Base-by-base conservation (phyloP, 2,888 invertebrate species). In the Rhabditophanes sp. region DNA sequence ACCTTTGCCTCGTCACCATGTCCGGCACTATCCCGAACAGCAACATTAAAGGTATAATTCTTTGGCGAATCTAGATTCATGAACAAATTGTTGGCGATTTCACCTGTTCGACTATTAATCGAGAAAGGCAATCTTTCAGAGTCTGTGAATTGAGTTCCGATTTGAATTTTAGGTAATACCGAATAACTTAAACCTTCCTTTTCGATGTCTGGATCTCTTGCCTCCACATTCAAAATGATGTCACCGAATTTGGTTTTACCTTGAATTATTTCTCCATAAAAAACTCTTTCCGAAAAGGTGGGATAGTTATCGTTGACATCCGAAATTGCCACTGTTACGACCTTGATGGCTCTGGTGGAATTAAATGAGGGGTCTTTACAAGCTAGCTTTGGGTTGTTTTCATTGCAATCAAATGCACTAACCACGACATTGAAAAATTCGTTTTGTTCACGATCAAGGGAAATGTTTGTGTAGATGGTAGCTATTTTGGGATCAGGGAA, bases 221-320 rank as follows among this genome's bases (percentile, higher is more conserved):
- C 36, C 6, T 38, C 38, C 6, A 39, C 23, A 17, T 39, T 21
- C 4, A 35, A 9, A 20, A 35, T 39, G 15, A 19, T 22, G 17
- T 32, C 38, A n/a, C 39, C 36, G 17, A 35, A 35, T 40, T 39
- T 14, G 5, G 36, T 35, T 20, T 23, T 36, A 15, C 36, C 16
- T 12, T 35, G 37, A 15, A 35, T 36, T 14, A 35, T 20, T 39
- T 35, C 23, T 14, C 36, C 37, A 16, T 37, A 37, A 40, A 23
- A 35, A 20, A 21, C 37, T 37, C 25, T 35, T 35, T 35, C 8
- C 9, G 15, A 12, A 22, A 26, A 26, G 9, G 7, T 26, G 7
- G 27, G 27, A 12, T 12, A 26, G 15, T 26, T 26, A 26, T 8
- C 8, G 27, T 9, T 26, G 11, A 26, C 27, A 26, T 8, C 9